These are phyloP conservation scores for Erebia epiphron DNA, from an alignment of 2,888 invertebrate species.

Conservation along the genomic window DNA sequence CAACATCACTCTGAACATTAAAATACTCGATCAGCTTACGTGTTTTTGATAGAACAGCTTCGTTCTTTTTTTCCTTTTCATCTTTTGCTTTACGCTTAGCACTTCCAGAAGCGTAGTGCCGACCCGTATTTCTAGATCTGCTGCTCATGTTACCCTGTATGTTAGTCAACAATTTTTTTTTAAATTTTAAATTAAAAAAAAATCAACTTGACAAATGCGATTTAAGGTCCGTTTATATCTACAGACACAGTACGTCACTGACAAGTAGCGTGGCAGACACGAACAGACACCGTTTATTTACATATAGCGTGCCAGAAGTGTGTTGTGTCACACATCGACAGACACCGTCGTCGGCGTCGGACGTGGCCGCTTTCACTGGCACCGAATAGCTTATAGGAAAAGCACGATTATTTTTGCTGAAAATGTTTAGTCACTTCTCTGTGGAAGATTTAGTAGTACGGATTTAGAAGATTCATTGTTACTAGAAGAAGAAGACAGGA, in stretches of 20 bases:
- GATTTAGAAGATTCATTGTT: constrained; percentile 39
- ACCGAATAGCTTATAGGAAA: constrained; percentile 35
- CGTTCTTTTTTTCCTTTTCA: too few relatives aligned
- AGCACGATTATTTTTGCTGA: constrained; percentile 29
- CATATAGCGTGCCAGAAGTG: constrained; percentile 21
- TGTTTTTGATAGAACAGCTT: too few relatives aligned
- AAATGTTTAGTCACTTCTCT: constrained; percentile 39
- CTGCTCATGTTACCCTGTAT: too few relatives aligned
- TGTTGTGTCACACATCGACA: constrained; percentile 28
- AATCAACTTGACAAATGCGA: too few relatives aligned
- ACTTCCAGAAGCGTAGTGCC: too few relatives aligned
- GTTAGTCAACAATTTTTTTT: too few relatives aligned
- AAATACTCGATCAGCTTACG: too few relatives aligned
- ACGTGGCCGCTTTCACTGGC: constrained; percentile 33
- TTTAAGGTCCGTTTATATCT: not conserved
- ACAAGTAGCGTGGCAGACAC: constrained; percentile 18
- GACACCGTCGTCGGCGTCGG: constrained; percentile 36
- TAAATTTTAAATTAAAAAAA: too few relatives aligned
- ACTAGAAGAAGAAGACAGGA: too few relatives aligned
- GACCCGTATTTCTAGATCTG: too few relatives aligned
- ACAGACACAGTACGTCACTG: not conserved
- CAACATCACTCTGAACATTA: too few relatives aligned
- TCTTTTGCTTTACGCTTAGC: too few relatives aligned
- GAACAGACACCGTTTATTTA: constrained; percentile 14
- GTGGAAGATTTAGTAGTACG: constrained; percentile 34